Evolutionary conservation across 2,888 invertebrate genomes (phyloP), one percentile per base, ranked within the genome.

Genomic region (Dorcus hopei): DNA sequence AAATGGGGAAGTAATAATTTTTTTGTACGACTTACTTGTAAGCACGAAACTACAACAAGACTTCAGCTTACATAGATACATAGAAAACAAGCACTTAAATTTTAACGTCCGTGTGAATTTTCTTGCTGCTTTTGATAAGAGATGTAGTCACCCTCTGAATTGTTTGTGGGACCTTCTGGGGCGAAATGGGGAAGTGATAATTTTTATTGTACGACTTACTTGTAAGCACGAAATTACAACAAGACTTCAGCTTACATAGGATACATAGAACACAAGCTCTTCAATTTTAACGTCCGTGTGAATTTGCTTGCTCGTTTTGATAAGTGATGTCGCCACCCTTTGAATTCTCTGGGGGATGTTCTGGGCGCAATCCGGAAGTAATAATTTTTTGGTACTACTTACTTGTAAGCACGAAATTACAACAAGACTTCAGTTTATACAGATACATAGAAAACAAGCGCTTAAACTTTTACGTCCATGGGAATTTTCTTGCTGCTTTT

Each of bases 341-440:
- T 26, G 26, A 26, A 26, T 26, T 26, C 2, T 5, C 5, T 11
- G 14, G 11, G 49, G 49, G 14, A 47, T 11, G n/a, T 47, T 11
- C 9, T 14, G 11, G 16, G n/a, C 41, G 41, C 2, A 41, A n/a
- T 41, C 2, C n/a, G n/a, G n/a, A 11, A 2, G 3, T 41, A 42
- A 16, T 42, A 14, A 42, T 42, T 26, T 5, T 26, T 26, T 4
- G 2, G 26, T 2, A 26, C 1, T 33, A 45, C n/a, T 57, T 77
- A 92, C 93, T 86, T 91, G 90, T 75, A 94, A 86, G 82, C 93
- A 93, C 79, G 89, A 89, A 26, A 23, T 14, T 38, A 9, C 16
- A 38, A 5, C 9, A 4, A 38, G 23, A 42, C 2, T n/a, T 33
- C 38, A 19, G 19, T 2, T 19, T 19, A 19, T 2, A 38, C 33